phyloP scores from a whole-genome alignment of 2,797 vertebrate genomes.

The Hirundo rustica region DNA sequence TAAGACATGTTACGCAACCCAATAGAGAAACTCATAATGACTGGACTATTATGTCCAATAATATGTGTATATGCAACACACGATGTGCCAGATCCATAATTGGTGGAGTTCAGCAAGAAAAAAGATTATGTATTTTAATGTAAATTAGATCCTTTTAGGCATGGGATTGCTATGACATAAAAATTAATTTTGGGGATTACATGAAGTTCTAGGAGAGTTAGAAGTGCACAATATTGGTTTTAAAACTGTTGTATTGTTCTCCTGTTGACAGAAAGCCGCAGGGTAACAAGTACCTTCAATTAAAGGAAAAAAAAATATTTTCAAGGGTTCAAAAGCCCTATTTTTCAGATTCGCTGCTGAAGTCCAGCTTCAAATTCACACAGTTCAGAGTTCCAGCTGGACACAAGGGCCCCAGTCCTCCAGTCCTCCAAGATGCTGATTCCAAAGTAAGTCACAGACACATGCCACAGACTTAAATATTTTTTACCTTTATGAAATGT shows the following conservation, averaged over 20 bases:
- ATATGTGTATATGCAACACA: background rate
- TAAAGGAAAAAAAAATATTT: background rate
- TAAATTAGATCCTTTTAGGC: background rate
- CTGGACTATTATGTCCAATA: background rate
- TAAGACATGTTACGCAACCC: background rate
- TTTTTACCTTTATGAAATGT: background rate
- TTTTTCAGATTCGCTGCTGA: background rate
- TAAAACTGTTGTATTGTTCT: background rate
- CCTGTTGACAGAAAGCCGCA: background rate
- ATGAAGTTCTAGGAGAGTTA: background rate
- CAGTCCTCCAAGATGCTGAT: background rate
- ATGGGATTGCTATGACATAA: background rate
- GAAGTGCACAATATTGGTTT: background rate
- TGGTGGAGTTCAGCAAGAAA: background rate
- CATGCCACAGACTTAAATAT: background rate
- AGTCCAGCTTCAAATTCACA: background rate
- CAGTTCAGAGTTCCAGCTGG: background rate
- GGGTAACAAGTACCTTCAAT: background rate
- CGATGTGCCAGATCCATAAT: background rate
- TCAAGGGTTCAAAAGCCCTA: background rate
- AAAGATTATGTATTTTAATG: background rate
- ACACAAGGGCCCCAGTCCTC: background rate
- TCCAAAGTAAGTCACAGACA: background rate
- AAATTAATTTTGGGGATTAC: background rate
- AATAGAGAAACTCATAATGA: background rate